Conservation (phyloP, 2,113 vertebrate species). For the Silurus glanis region DNA sequence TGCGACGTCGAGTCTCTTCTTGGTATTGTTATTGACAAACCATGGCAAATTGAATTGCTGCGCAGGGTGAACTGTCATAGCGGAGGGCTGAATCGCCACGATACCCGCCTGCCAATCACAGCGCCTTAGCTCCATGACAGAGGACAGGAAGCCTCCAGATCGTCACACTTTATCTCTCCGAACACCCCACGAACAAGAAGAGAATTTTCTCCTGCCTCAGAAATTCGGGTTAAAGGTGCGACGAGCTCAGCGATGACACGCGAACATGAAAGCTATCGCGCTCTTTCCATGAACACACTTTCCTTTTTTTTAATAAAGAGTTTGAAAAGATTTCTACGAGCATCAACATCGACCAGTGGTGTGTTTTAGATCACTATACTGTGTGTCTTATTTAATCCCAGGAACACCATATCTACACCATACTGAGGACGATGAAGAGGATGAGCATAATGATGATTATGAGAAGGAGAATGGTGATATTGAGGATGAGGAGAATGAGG, state of each 20-base stretch:
- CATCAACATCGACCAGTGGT: background rate
- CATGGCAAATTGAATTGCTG: constrained; percentile 65
- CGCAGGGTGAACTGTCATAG: constrained; percentile 60
- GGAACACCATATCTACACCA: too few relatives aligned
- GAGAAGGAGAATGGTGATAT: too few relatives aligned
- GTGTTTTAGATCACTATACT: background rate
- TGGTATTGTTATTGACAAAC: constrained; percentile 67
- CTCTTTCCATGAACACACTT: background rate
- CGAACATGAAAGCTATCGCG: background rate
- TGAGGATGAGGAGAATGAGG: too few relatives aligned
- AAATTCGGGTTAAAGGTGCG: constrained; percentile 10
- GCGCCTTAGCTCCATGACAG: constrained; percentile 55
- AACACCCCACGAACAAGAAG: constrained; percentile 30
- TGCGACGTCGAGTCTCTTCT: constrained; percentile 57
- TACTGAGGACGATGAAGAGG: too few relatives aligned
- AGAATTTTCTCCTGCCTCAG: constrained; percentile 1
- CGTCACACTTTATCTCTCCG: constrained; percentile 61
- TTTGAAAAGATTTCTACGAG: background rate
- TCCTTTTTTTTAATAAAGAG: background rate
- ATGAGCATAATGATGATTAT: too few relatives aligned
- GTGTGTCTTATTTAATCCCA: too few relatives aligned
- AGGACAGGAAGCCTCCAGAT: constrained; percentile 62
- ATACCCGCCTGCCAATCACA: constrained; percentile 64
- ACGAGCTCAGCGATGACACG: background rate
- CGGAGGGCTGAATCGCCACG: constrained; percentile 61